Conservation (phyloP, 2,113 vertebrate genomes). For the Motacilla alba region DNA sequence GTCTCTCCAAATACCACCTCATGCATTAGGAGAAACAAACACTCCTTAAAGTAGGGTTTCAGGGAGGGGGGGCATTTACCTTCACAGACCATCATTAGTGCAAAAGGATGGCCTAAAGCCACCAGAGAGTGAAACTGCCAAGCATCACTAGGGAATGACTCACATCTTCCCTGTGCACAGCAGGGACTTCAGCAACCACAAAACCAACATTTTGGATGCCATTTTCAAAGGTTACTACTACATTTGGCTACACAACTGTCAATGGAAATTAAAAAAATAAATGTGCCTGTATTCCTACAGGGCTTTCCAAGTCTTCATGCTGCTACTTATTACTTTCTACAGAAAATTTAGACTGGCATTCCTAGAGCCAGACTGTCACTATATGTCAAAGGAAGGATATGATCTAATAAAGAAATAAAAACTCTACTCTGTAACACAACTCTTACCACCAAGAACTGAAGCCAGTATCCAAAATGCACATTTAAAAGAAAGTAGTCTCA, state of each 20-base stretch:
- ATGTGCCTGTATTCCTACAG: neutral
- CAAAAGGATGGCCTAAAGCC: neutral
- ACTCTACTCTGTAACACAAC: neutral
- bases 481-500: neutral
- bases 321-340: neutral
- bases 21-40: neutral
- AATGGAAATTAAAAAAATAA: neutral
- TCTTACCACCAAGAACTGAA: neutral
- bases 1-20: neutral
- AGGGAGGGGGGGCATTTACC: neutral
- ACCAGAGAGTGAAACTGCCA: neutral
- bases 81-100: neutral
- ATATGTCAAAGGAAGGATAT: neutral
- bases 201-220: neutral
- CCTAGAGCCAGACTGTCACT: neutral
- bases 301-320: neutral
- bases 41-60: neutral
- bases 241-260: neutral
- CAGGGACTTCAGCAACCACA: neutral
- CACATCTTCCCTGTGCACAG: neutral
- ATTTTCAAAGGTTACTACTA: constrained; percentile 2
- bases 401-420: neutral
- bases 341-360: neutral
- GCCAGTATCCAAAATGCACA: neutral
- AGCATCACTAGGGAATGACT: neutral